Percentiles rank a stretch among this genome's conserved stretches.
Conservation (phyloP, 64 coral and sea anemone genomes). For the Montipora efflorescens region DNA sequence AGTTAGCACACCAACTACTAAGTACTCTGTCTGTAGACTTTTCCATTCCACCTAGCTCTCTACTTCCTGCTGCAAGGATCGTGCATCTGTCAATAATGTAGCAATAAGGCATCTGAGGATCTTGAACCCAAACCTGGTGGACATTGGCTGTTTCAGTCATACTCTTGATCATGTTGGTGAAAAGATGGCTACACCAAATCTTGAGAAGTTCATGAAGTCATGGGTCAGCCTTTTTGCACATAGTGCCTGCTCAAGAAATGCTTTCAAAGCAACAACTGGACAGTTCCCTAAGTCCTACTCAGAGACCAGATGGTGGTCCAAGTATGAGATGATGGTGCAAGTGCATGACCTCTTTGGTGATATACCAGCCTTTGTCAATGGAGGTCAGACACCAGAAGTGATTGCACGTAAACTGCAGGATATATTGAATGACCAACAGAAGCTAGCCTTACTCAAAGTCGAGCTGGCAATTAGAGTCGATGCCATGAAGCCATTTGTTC, state of each 20-base stretch:
- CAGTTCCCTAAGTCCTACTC: constrained; percentile 52
- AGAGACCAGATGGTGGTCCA: constrained; percentile 67
- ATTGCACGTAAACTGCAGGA: constrained; percentile 65
- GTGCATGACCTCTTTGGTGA: constrained; percentile 75
- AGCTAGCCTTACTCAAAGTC: constrained; percentile 46
- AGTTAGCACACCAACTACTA: constrained; percentile 54
- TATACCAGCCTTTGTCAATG: constrained; percentile 55
- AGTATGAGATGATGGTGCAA: constrained; percentile 63
- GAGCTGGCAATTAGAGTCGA: constrained; percentile 69
- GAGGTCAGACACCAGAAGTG: constrained; percentile 48
- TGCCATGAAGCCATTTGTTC: constrained; percentile 67
- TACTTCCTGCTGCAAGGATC: constrained; percentile 43
- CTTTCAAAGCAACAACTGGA: constrained; percentile 37
- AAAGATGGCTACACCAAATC: constrained; percentile 47
- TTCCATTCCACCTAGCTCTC: constrained; percentile 70
- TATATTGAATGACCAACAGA: constrained; percentile 59
- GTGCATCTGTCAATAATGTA: constrained; percentile 71
- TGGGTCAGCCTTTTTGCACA: constrained; percentile 65
- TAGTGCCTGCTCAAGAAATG: constrained; percentile 56
- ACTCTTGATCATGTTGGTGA: constrained; percentile 73
- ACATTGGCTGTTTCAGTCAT: constrained; percentile 69
- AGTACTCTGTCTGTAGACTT: constrained; percentile 68
- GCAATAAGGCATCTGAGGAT: constrained; percentile 63
- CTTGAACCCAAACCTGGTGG: constrained; percentile 71
- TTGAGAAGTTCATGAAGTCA: constrained; percentile 62